Percentiles rank a stretch among this genome's conserved stretches.
These are phyloP conservation scores for Drosophila mayaguana DNA, from an alignment of 2,888 invertebrate genomes.

Conservation along the genomic window DNA sequence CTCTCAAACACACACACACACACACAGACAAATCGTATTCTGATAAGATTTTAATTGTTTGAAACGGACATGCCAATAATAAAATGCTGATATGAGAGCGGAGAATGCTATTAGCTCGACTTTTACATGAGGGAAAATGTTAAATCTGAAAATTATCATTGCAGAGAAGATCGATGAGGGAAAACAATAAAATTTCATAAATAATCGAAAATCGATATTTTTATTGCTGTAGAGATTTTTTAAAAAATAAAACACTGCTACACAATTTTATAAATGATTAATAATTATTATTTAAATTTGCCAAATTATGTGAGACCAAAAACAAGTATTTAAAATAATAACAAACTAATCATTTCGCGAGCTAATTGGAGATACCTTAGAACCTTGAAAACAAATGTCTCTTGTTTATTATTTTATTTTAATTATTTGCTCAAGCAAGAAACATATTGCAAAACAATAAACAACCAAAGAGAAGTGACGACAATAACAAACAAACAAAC, in stretches of 20 bases:
- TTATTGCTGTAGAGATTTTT: no score
- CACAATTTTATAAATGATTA: no score
- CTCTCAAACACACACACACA: conserved; percentile 6
- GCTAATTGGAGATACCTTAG: not conserved
- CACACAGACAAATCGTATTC: conserved; percentile 44
- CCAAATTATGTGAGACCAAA: no score
- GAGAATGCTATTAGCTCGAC: conserved; percentile 1
- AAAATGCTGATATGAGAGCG: conserved; percentile 20
- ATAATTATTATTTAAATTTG: no score
- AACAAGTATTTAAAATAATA: not conserved
- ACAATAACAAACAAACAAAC: conserved; percentile 38
- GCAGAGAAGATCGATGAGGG: conserved; percentile 2
- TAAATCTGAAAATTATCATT: not conserved
- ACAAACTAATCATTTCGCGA: not conserved
- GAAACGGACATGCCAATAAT: conserved; percentile 69
- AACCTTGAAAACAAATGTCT: not conserved
- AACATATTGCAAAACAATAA: conserved; percentile 39
- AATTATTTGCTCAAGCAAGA: not conserved
- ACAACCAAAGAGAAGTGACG: conserved; percentile 2
- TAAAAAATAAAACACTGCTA: no score
- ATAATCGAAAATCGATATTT: conserved; percentile 9
- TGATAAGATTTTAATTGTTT: conserved; percentile 73
- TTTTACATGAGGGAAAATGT: conserved; percentile 17
- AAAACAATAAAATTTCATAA: not conserved
- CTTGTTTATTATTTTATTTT: not conserved